These are phyloP conservation scores for Beris chalybata DNA, from an alignment of 2,888 invertebrate genomes.

Conservation along the genomic window DNA sequence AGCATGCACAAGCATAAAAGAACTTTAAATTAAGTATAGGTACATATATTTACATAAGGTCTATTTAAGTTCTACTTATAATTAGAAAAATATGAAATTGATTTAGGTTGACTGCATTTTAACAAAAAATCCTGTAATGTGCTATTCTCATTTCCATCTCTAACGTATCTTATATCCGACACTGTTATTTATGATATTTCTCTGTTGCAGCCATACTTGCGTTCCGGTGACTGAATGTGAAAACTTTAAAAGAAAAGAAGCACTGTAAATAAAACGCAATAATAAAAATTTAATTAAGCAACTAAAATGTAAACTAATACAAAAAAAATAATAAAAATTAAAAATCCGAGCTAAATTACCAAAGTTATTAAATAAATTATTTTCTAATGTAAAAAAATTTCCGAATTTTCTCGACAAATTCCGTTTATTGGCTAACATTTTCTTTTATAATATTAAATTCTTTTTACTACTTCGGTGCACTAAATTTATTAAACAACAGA, in stretches of 20 bases:
- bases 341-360: conserved; percentile 1
- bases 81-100: conserved; percentile 3
- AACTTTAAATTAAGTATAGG: too few relatives aligned
- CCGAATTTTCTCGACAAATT: not conserved
- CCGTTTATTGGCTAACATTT: not conserved
- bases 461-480: not conserved
- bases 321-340: not conserved
- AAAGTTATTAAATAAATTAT: not conserved
- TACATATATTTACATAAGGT: too few relatives aligned
- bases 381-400: conserved; percentile 1
- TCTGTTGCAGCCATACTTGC: conserved; percentile 56
- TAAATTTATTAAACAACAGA: not conserved
- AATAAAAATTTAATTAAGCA: conserved; percentile 9
- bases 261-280: conserved; percentile 30
- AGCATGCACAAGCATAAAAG: too few relatives aligned
- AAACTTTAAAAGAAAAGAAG: conserved; percentile 35
- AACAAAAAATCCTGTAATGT: conserved; percentile 20
- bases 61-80: too few relatives aligned
- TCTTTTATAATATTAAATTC: not conserved
- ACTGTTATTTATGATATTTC: conserved; percentile 35
- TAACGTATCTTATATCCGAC: too few relatives aligned
- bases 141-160: too few relatives aligned
- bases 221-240: conserved; percentile 56
- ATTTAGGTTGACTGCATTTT: not conserved
- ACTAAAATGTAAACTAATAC: conserved; percentile 21